These are phyloP conservation scores for Congeria kusceri DNA, from an alignment of 2,888 invertebrate species.

Conservation along the genomic window DNA sequence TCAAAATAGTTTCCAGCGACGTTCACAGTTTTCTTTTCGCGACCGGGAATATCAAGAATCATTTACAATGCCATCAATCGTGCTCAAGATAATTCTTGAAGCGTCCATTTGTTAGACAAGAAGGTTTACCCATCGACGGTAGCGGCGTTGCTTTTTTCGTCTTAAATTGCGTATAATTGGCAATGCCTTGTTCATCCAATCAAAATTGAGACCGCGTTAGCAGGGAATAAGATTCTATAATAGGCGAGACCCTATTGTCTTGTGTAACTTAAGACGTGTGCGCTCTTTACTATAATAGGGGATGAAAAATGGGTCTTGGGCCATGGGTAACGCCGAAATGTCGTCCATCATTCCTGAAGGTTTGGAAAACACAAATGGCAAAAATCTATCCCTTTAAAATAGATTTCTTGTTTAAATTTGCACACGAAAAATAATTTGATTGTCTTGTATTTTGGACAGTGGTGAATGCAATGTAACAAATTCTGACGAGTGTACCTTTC, in stretches of 20 bases:
- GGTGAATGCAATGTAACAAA: too few species aligned
- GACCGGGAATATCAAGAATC: conserved; percentile 47
- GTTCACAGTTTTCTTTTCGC: conserved; percentile 53
- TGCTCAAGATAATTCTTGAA: conserved; percentile 27
- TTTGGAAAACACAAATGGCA: conserved; percentile 22
- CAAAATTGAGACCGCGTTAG: conserved; percentile 37
- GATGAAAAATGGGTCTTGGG: conserved; percentile 62
- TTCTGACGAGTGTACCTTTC: too few species aligned
- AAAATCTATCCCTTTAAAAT: conserved; percentile 33
- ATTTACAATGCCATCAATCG: conserved; percentile 47
- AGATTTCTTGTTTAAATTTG: conserved; percentile 22
- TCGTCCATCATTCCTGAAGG: conserved; percentile 58
- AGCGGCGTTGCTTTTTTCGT: conserved; percentile 17
- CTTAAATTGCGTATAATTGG: conserved; percentile 57
- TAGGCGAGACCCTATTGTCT: conserved; percentile 51
- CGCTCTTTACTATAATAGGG: conserved; percentile 54
- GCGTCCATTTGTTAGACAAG: conserved; percentile 18
- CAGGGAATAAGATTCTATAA: conserved; percentile 23
- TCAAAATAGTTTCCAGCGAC: conserved; percentile 26
- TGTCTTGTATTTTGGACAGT: too few species aligned
- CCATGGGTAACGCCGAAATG: conserved; percentile 18
- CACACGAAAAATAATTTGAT: background rate
- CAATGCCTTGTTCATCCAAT: conserved; percentile 37
- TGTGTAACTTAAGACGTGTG: conserved; percentile 56
- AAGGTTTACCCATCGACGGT: conserved; percentile 19